Evolutionary conservation across 2,113 vertebrate genomes (phyloP).

Genomic region (Pelvicachromis taeniatus): DNA sequence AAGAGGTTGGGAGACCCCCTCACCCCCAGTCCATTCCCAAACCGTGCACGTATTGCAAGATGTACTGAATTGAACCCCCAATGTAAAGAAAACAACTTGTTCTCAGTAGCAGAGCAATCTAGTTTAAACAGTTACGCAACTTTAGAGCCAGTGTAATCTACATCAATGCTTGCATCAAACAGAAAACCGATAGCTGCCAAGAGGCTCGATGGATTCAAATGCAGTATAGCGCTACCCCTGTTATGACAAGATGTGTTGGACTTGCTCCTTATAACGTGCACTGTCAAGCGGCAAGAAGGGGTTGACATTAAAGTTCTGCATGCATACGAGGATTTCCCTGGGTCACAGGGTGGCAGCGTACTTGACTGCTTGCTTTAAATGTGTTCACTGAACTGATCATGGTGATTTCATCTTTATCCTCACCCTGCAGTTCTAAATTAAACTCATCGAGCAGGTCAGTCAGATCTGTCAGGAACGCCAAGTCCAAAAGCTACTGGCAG

Average conservation of each 20-base stretch:
- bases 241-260: neutral
- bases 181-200: neutral
- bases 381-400: neutral
- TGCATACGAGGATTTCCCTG: neutral
- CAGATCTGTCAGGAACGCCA: neutral
- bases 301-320: neutral
- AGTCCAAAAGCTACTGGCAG: neutral
- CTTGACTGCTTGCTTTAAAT: neutral
- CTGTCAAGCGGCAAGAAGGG: neutral
- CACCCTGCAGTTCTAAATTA: neutral
- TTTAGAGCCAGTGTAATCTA: neutral
- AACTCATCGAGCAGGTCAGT: neutral
- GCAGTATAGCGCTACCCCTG: neutral
- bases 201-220: neutral
- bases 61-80: neutral
- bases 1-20: neutral
- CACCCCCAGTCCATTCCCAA: neutral
- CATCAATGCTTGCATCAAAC: neutral
- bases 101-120: neutral
- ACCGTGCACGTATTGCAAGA: neutral
- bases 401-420: neutral
- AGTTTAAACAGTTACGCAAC: neutral
- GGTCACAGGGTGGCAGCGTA: neutral
- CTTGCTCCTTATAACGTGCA: neutral
- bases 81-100: neutral